Evolutionary conservation across 2,888 invertebrate species (phyloP).

Genomic region (Lumbricus terrestris): DNA sequence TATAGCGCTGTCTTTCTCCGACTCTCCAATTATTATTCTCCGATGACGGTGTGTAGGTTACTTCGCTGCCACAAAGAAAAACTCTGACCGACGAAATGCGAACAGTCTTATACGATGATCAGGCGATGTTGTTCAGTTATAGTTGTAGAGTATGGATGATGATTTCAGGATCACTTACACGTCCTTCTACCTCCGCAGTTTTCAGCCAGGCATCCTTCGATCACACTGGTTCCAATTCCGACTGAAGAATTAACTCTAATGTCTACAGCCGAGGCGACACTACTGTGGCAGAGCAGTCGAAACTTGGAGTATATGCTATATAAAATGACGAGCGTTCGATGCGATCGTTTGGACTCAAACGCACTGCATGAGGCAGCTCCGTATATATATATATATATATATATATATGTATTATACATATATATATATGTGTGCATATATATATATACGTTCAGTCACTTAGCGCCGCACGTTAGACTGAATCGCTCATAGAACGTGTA

Average conservation of each 20-base stretch:
- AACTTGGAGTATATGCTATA: too few relatives aligned
- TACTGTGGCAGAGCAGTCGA: too few relatives aligned
- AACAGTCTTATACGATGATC: not conserved
- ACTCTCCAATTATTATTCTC: not conserved
- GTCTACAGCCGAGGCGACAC: not conserved
- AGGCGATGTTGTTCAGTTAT: not conserved
- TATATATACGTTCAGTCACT: too few relatives aligned
- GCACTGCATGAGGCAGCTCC: not conserved
- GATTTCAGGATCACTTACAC: not conserved
- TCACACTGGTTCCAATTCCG: not conserved
- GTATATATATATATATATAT: too few relatives aligned
- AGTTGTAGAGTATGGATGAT: too few relatives aligned
- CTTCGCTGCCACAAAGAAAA: not conserved
- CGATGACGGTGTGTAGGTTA: too few relatives aligned
- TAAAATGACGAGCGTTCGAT: not conserved
- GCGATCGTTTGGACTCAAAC: not conserved
- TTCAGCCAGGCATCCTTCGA: not conserved
- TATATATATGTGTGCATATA: too few relatives aligned
- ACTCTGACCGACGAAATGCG: not conserved
- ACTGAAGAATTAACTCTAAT: not conserved
- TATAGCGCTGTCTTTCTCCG: not conserved
- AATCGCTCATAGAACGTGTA: too few relatives aligned
- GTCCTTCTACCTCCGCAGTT: not conserved
- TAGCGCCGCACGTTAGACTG: not conserved
- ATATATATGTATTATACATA: too few relatives aligned